Evolutionary conservation across 2,888 invertebrate species (phyloP).

Genomic region (Ametastegia equiseti): DNA sequence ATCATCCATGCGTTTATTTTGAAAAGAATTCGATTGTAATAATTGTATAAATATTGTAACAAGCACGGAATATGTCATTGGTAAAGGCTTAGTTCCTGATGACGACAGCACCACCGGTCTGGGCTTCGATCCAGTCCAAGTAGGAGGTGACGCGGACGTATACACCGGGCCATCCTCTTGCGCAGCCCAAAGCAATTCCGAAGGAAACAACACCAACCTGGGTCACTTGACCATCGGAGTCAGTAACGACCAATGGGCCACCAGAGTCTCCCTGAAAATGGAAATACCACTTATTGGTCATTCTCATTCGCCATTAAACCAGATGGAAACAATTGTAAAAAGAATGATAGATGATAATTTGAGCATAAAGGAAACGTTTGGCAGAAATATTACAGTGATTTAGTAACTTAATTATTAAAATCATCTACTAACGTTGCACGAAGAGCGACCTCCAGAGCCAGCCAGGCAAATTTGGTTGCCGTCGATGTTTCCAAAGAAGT

Average conservation of each 20-base stretch:
- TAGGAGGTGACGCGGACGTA: constrained; percentile 61
- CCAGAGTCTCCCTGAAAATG: constrained; percentile 66
- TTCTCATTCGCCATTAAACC: no score
- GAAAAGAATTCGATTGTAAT: neutral
- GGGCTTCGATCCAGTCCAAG: constrained; percentile 61
- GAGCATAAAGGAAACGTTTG: neutral
- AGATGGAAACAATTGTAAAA: no score
- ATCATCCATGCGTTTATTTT: no score
- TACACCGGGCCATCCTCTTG: constrained; percentile 63
- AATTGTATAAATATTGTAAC: neutral
- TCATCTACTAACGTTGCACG: constrained; percentile 72
- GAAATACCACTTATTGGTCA: no score
- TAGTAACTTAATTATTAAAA: neutral
- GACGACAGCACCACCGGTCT: constrained; percentile 43
- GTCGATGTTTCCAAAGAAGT: constrained; percentile 73
- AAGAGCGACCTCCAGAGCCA: constrained; percentile 74
- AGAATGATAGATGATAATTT: neutral
- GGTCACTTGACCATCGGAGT: constrained; percentile 49
- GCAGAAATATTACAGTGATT: neutral
- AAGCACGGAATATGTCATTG: neutral
- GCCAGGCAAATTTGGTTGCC: constrained; percentile 77
- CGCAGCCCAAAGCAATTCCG: constrained; percentile 61
- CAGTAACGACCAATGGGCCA: constrained; percentile 62
- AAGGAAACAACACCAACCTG: constrained; percentile 66
- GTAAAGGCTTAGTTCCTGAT: constrained; percentile 6